Base-by-base conservation (phyloP, 2,888 invertebrate genomes). In the Apoda limacodes region DNA sequence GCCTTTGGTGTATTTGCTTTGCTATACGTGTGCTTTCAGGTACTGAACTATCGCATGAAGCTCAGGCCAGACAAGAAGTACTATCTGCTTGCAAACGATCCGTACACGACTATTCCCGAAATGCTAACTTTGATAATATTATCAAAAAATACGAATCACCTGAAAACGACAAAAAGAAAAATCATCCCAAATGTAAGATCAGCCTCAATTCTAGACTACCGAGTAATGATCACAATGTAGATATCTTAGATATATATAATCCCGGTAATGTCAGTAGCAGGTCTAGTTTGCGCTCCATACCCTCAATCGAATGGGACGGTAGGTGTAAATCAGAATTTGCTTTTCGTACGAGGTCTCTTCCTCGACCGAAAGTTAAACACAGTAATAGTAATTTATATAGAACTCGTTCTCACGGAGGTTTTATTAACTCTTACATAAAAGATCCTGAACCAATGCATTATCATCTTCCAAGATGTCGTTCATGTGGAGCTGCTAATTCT, bases 301-400 rank as follows among this genome's bases (percentile, higher is more conserved):
- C 70, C 1, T 80, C 80, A 0, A 46, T 76, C 33, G 80, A 80
- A 31, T 74, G 65, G 63, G 75, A 78, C 17, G 60, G 55, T 2
- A 55, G 50, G 26, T 59, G 56, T 33, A 69, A 46, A 35, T 57
- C 56, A 0, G 68, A 75, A 3, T 59, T 51, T 22, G 48, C 39
- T 0, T 42, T 55, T 2, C 50, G 63, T 14, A 64, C 70, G 2
- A 48, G 59, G 15, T 74, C 78, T 1, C 42, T 75, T 4, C 63
- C 72, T 0, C 50, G 70, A 9, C 48, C 41, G 28, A 52, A 42
- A 25, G 28, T 33, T 1, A 50, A 30, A 9, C 35, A 35, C 2
- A 30, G 22, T 4, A 19, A 30, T 1, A 35, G 31, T 5, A 58
- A 40, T 5, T 35, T 76, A 3, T 76, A 62, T 25, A 61, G 82